Conservation (phyloP, 2,113 vertebrate species). For the Sander lucioperca region DNA sequence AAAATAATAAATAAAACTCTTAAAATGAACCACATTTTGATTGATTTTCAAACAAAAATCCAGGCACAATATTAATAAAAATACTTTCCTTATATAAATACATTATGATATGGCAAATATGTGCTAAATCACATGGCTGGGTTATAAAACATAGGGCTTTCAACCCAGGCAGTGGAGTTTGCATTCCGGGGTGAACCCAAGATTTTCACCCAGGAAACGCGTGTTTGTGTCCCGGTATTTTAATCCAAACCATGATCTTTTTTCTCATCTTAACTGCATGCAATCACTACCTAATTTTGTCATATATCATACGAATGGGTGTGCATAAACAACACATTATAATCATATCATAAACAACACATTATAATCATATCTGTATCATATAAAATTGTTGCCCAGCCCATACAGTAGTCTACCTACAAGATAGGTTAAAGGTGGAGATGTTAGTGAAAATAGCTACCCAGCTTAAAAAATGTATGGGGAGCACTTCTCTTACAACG, state of each 20-base stretch:
- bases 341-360: not conserved
- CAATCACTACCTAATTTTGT: no score
- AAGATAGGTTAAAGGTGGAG: not conserved
- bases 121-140: no score
- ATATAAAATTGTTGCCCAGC: not conserved
- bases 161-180: no score
- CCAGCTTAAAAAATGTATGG: not conserved
- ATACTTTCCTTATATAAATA: no score
- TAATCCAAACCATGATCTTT: no score
- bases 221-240: no score
- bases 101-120: no score
- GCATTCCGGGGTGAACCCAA: no score
- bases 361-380: not conserved
- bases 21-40: not conserved
- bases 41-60: not conserved
- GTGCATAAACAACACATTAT: not conserved
- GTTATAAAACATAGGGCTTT: no score
- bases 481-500: not conserved
- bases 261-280: no score
- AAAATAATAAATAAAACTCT: slow-evolving; percentile 24
- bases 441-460: not conserved
- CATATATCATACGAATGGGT: no score
- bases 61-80: not conserved
- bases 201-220: no score
- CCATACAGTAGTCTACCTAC: not conserved